phyloP scores from a whole-genome alignment of 2,888 invertebrate genomes.

The Cyrtodaria siliqua region DNA sequence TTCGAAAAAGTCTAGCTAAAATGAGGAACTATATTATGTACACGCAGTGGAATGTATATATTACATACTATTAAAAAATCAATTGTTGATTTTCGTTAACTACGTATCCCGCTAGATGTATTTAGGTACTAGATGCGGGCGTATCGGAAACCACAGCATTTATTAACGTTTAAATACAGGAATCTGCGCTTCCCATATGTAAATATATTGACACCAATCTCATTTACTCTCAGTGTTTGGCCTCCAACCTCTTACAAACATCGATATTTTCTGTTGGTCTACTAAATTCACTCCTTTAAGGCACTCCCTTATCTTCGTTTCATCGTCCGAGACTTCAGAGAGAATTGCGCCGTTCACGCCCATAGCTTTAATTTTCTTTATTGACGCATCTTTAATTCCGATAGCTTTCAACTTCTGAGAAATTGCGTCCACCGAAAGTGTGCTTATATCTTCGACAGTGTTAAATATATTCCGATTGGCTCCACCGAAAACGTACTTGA shows the following conservation, averaged over 20 bases:
- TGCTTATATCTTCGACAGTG: conserved; percentile 23
- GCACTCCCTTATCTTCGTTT: conserved; percentile 52
- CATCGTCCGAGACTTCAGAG: conserved; percentile 55
- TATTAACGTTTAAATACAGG: too few relatives aligned
- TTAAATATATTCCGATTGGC: conserved; percentile 24
- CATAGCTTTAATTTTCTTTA: conserved; percentile 53
- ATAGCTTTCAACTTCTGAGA: conserved; percentile 52
- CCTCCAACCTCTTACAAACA: conserved; percentile 72
- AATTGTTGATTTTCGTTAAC: too few relatives aligned
- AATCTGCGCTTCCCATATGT: neutral
- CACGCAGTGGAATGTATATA: too few relatives aligned
- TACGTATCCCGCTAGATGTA: too few relatives aligned
- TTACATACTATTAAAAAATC: too few relatives aligned
- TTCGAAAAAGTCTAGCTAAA: too few relatives aligned
- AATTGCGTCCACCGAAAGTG: conserved; percentile 60
- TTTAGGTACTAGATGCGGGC: too few relatives aligned
- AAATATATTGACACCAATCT: neutral
- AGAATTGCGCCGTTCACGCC: conserved; percentile 67
- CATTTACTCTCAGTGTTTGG: conserved; percentile 29
- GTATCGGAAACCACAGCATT: too few relatives aligned
- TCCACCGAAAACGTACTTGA: too few relatives aligned
- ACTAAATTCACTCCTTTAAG: conserved; percentile 66
- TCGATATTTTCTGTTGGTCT: conserved; percentile 71
- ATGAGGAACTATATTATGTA: too few relatives aligned
- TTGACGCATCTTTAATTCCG: conserved; percentile 64